Conservation (phyloP, 1,140 invertebrate genomes). For the Bombus soroeensis region DNA sequence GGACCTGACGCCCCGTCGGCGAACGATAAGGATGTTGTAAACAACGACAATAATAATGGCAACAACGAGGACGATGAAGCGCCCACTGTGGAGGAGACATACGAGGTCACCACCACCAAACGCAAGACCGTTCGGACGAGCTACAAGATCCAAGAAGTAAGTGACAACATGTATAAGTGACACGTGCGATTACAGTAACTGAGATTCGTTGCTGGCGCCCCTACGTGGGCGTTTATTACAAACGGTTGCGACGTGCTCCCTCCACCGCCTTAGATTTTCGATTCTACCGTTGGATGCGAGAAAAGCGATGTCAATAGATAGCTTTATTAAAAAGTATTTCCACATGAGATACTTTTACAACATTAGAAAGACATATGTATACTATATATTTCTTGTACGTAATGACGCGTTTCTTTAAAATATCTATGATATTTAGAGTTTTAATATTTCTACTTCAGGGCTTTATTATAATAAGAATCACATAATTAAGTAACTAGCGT, state of each 20-base stretch:
- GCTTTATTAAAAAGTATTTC: neutral
- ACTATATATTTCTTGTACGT: too few relatives aligned
- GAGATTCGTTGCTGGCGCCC: conserved; percentile 16
- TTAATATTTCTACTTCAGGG: too few relatives aligned
- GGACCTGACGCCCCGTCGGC: conserved; percentile 6
- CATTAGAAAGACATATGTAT: too few relatives aligned
- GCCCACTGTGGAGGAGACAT: conserved; percentile 76
- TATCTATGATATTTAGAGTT: too few relatives aligned
- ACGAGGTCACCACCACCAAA: conserved; percentile 84
- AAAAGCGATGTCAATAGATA: neutral
- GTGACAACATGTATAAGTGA: conserved; percentile 57
- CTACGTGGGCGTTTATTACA: conserved; percentile 47
- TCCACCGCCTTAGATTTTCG: neutral
- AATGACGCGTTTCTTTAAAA: too few relatives aligned
- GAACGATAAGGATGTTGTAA: conserved; percentile 26
- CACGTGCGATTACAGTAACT: conserved; percentile 37
- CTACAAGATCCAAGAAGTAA: conserved; percentile 87
- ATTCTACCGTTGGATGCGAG: neutral
- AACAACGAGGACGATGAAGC: conserved; percentile 67
- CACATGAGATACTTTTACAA: neutral
- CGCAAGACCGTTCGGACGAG: conserved; percentile 86
- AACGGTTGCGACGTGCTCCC: neutral
- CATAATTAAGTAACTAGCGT: too few relatives aligned
- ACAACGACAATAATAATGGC: conserved; percentile 40
- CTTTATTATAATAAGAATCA: too few relatives aligned